Evolutionary conservation across 2,888 invertebrate species (phyloP), one percentile per base, ranked within the genome.

Genomic region (Dicycla oo): DNA sequence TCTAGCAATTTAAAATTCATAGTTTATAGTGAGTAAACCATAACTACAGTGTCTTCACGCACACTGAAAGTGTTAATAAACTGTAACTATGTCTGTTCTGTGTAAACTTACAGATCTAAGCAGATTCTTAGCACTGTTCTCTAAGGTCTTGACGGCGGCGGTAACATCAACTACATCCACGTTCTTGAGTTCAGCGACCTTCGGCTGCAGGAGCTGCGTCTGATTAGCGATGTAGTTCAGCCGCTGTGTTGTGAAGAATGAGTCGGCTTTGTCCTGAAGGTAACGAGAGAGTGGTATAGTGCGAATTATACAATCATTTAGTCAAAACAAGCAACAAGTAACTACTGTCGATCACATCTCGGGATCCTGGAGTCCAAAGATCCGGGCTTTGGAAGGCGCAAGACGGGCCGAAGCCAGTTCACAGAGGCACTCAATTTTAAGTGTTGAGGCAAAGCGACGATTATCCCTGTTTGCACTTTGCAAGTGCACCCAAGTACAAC

Each of bases 161-260:
- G 97, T 95, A 0, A 97, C 96, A 0, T 97, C 97, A 0, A 93
- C 93, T 11, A 98, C 93, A 84, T 98, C 97, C 0, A 98, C 97
- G 61, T 96, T 97, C 60, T 95, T 97, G 0, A 98, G 93, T 0
- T 96, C 94, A 1, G 96, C 95, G 0, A 98, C 97, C 82, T 97
- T 96, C 0, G 98, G 98, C 72, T 96, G 94, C 2, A 99, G 93
- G 26, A 97, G 93, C 40, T 97, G 96, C 0, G 98, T 97, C 74
- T 98, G 97, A 60, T 98, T 97, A 83, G 98, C 97, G 86, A 99
- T 98, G 89, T 98, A 98, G 81, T 97, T 97, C 38, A 99, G 94
- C 34, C 98, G 97, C 89, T 98, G 98, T 45, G 98, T 97, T 0
- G 99, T 99, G 89, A 98, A 99, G 93, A 98, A 98, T 2, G 98